Conservation (phyloP, 2,797 vertebrate species). For the Myotis myotis region DNA sequence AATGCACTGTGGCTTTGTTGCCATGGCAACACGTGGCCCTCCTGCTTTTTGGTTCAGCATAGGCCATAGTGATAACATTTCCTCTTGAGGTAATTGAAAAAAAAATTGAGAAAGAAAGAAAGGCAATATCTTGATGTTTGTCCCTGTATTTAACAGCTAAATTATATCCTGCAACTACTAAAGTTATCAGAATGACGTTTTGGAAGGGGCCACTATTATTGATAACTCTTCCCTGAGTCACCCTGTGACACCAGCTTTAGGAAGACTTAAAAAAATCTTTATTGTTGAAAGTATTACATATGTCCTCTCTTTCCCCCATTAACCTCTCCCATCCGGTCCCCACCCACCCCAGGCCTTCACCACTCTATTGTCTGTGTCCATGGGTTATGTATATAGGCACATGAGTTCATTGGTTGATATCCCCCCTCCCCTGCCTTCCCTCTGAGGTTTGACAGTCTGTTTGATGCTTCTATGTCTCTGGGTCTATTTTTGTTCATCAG, state of each 20-base stretch:
- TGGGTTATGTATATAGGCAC: too few relatives aligned
- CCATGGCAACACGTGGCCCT: slow-evolving; percentile 43
- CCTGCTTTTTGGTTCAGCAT: background rate
- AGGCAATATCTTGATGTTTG: background rate
- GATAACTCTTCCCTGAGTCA: background rate
- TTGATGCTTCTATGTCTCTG: too few relatives aligned
- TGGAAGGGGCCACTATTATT: background rate
- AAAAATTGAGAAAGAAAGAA: background rate
- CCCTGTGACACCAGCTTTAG: background rate
- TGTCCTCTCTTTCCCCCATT: too few relatives aligned
- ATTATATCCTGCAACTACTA: slow-evolving; percentile 12
- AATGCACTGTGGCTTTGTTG: slow-evolving; percentile 18
- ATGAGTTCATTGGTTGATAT: too few relatives aligned
- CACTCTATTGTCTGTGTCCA: too few relatives aligned
- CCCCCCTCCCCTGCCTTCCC: too few relatives aligned
- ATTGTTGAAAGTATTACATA: too few relatives aligned
- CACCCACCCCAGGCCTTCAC: too few relatives aligned
- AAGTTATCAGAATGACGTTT: slow-evolving; percentile 29
- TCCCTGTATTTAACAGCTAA: background rate
- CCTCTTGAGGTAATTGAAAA: slow-evolving; percentile 22
- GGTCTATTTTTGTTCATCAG: too few relatives aligned
- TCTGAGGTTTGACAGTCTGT: too few relatives aligned
- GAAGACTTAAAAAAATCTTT: too few relatives aligned
- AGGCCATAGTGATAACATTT: slow-evolving; percentile 23
- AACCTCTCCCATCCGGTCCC: too few relatives aligned